Evolutionary conservation across 2,113 vertebrate species (phyloP).

Genomic region (Accipiter cooperii): DNA sequence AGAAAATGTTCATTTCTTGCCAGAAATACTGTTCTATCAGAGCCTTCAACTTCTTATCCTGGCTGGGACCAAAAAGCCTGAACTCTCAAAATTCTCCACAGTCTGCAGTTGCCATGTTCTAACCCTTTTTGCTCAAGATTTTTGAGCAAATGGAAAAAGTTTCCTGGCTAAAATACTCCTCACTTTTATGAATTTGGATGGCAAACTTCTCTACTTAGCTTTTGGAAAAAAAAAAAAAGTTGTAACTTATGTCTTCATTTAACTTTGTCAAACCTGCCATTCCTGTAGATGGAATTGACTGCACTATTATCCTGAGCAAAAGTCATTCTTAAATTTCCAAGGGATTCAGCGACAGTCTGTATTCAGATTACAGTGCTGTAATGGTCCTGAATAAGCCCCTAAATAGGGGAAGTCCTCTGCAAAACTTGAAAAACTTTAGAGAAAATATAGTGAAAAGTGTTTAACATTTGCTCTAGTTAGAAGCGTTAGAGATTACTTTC

Average conservation of each 20-base stretch:
- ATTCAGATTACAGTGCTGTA: background rate
- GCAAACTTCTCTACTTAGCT: background rate
- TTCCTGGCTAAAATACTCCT: background rate
- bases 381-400: background rate
- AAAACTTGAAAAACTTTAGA: background rate
- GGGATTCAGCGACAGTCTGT: background rate
- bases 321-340: background rate
- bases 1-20: background rate
- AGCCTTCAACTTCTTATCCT: background rate
- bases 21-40: background rate
- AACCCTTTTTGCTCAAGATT: background rate
- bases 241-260: background rate
- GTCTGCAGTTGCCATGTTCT: background rate
- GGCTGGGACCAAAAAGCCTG: background rate
- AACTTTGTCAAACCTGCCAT: background rate
- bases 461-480: background rate
- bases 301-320: background rate
- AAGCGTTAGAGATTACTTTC: background rate
- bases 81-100: background rate
- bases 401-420: background rate
- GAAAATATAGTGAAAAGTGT: background rate
- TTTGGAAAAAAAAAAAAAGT: background rate
- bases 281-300: background rate
- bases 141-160: background rate
- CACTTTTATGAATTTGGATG: background rate